Base-by-base conservation (phyloP, 2,797 vertebrate species). In the Orientallactaga sibirica region DNA sequence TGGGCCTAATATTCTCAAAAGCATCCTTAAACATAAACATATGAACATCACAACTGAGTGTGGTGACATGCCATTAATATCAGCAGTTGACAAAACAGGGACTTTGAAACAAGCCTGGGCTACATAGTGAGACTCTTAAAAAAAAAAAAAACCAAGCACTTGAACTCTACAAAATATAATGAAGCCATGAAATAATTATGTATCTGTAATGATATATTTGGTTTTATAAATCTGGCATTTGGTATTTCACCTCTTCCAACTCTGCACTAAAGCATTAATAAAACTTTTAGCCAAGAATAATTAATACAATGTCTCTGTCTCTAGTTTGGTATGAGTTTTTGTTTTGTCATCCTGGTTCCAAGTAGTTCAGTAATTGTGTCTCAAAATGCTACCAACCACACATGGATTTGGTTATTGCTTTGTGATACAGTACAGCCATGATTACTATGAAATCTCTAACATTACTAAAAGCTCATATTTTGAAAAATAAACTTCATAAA, bases 241-340 rank as follows among this genome's bases (percentile, higher is more conserved):
- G 29, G 12, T 82, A 88, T 94, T 94, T 92, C 25, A 85, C 29
- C 75, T 84, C 37, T 82, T 80, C 67, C 5, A 91, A 75, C 37
- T 89, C 81, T 68, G 73, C 3, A 41, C 33, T 92, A 71, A 88
- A 62, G 41, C 43, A 86, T 70, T 78, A 61, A 90, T 90, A 88
- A 77, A 93, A 79, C 29, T 80, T 77, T 86, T 66, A 85, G 70
- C 67, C 58, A 89, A 95, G 43, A 91, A 87, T 64, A 48, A 88
- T 81, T 92, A 92, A 86, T 78, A 93, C 92, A 93, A 93, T 64
- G 6, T 96, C 77, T 78, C n/a, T 70, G 74, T 92, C 86, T 25
- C 48, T 84, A 27, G 52, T 84, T 90, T 64, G 48, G 82, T 92
- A 55, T 88, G 71, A 90, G 52, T 71, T 94, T 96, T 90, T 81